Base-by-base conservation (phyloP, 1,140 invertebrate species). In the Venustaconcha ellipsiformis region DNA sequence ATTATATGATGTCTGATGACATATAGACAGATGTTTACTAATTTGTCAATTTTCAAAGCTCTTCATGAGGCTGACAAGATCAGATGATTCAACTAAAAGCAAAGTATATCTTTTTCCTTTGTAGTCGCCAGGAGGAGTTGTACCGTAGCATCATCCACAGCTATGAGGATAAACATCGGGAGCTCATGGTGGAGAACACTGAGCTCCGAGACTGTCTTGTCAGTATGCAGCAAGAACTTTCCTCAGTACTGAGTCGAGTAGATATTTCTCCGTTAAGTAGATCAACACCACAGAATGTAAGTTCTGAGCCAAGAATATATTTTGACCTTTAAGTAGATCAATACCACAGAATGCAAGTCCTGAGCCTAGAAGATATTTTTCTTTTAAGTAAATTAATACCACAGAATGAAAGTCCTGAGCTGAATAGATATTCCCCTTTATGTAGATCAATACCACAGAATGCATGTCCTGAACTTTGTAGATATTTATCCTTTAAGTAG, bases 121-220 rank as follows among this genome's bases (percentile, higher is more conserved):
- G 58, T 78, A 80, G 17, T 71, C 88, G 87, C 80, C 83, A 87
- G 57, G 86, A 88, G 68, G 88, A 89, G 63, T 83, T 89, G 83
- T 88, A 88, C 72, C 83, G 82, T 58, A 26, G 80, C 0, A 66
- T 89, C 55, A 82, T 89, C 48, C 59, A 70, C 14, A 85, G 83
- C 63, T 87, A 87, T 80, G 88, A 89, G 72, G 85, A 84, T 12
- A 87, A 84, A 70, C 86, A 87, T 26, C 78, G 83, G 66, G 84
- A 86, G 65, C 63, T 89, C 58, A 72, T 84, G 70, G 76, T 84
- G 62, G 88, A 89, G 75, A 89, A 88, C 71, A 74, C 78, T 23
- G 83, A 87, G 30, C 79, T 88, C 8, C 74, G 87, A 1, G 81
- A 87, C 71, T 86, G 83, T 77, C 75, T 89, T 13, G 57, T 80